A percentile compares a stretch with the other conserved stretches of the same genome.
Conservation (phyloP, 2,888 invertebrate species). For the Cyrtodaria siliqua region DNA sequence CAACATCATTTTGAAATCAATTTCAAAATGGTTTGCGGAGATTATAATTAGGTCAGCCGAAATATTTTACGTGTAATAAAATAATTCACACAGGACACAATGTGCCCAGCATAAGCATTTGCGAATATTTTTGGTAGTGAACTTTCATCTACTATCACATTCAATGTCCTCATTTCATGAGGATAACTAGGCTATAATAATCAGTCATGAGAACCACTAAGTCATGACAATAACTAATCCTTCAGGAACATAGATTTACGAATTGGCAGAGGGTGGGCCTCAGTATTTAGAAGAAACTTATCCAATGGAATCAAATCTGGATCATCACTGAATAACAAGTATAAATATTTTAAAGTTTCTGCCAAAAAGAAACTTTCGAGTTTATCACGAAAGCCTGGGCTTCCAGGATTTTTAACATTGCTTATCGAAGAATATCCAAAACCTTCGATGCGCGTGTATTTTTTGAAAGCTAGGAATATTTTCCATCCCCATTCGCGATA, state of each 20-base stretch:
- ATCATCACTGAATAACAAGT: conserved; percentile 95
- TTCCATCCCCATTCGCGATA: conserved; percentile 99
- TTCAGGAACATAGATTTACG: conserved; percentile 9
- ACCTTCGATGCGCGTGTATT: conserved; percentile 93
- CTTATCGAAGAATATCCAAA: conserved; percentile 97
- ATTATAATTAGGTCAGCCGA: too few species aligned
- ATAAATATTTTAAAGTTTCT: conserved; percentile 99
- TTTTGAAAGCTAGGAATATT: conserved; percentile 97
- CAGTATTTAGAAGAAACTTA: conserved; percentile 96
- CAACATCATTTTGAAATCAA: too few species aligned
- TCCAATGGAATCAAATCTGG: conserved; percentile 87
- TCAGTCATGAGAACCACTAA: too few species aligned
- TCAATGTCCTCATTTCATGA: too few species aligned
- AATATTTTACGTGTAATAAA: too few species aligned
- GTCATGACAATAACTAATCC: too few species aligned
- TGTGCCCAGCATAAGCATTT: too few species aligned
- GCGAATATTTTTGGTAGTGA: too few species aligned
- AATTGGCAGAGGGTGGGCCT: conserved; percentile 97
- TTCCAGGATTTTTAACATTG: conserved; percentile 93
- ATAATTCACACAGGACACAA: too few species aligned
- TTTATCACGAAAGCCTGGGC: conserved; percentile 92
- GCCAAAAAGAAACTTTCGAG: conserved; percentile 99
- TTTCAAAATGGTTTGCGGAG: too few species aligned
- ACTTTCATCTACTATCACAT: too few species aligned
- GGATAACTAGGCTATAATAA: too few species aligned